A percentile compares a stretch with the other conserved stretches of the same genome.
Evolutionary conservation across 2,797 vertebrate species (phyloP).

Genomic region (Melanotaenia boesemani): DNA sequence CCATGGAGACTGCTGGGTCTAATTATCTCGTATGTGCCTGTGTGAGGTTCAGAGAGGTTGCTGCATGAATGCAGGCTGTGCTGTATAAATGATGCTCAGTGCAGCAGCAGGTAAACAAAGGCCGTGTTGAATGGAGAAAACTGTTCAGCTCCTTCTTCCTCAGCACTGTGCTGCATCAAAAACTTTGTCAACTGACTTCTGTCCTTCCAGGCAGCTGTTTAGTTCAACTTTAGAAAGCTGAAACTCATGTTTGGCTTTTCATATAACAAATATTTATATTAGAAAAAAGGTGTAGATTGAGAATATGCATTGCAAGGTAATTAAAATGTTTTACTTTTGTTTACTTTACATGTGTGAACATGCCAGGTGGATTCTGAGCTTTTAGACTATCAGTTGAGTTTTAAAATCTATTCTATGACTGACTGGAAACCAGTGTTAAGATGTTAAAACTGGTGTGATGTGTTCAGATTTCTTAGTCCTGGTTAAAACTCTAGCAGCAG

Average conservation of each 20-base stretch:
- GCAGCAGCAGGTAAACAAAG: conserved; percentile 36
- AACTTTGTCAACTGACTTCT: conserved; percentile 6
- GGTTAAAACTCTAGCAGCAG: no score
- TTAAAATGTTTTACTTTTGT: background rate
- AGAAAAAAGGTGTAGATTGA: background rate
- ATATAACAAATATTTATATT: background rate
- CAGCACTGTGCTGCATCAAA: background rate
- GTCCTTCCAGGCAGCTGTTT: conserved; percentile 7
- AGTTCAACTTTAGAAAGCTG: conserved; percentile 15
- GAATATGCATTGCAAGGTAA: background rate
- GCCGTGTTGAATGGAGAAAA: conserved; percentile 1
- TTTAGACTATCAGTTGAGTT: no score
- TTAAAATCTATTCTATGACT: no score
- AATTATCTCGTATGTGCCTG: conserved; percentile 47
- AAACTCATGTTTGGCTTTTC: background rate
- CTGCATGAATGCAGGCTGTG: conserved; percentile 31
- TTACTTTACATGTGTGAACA: background rate
- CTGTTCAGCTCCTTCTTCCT: conserved; percentile 13
- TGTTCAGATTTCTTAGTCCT: no score
- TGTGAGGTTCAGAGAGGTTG: conserved; percentile 3
- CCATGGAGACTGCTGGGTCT: conserved; percentile 31
- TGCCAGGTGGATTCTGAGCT: no score
- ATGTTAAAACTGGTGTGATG: no score
- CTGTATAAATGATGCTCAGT: conserved; percentile 28
- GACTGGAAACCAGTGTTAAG: no score